Conservation (phyloP, 2,113 vertebrate genomes). For the Gadus chalcogrammus region DNA sequence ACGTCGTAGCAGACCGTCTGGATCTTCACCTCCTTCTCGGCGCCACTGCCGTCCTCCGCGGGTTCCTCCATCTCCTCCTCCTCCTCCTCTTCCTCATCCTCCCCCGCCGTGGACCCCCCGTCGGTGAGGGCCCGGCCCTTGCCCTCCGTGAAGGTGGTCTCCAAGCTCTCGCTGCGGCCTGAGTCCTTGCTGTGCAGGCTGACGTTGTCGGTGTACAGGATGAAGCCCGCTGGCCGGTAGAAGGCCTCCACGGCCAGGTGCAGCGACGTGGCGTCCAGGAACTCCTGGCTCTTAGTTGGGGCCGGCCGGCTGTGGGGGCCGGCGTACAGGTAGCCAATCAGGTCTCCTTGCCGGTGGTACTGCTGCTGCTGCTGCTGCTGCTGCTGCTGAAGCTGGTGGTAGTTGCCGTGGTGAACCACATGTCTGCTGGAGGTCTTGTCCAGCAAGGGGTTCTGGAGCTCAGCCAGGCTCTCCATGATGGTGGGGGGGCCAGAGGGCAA, state of each 20-base stretch:
- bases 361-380: slow-evolving; percentile 67
- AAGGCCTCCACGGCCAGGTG: slow-evolving; percentile 88
- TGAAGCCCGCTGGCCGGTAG: slow-evolving; percentile 80
- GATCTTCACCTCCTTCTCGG: slow-evolving; percentile 79
- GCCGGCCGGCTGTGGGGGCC: slow-evolving; percentile 60
- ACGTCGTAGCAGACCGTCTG: slow-evolving; percentile 88
- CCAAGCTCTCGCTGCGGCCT: slow-evolving; percentile 77
- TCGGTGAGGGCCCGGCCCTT: slow-evolving; percentile 64
- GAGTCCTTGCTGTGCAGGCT: slow-evolving; percentile 80
- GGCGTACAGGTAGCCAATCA: slow-evolving; percentile 83
- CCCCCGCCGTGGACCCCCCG: slow-evolving; percentile 37
- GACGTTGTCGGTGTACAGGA: slow-evolving; percentile 80
- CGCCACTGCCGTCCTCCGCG: slow-evolving; percentile 33
- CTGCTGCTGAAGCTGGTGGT: slow-evolving; percentile 74
- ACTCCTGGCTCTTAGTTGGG: slow-evolving; percentile 74
- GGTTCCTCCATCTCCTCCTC: slow-evolving; percentile 67
- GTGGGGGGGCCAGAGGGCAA: slow-evolving; percentile 28
- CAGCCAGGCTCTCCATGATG: slow-evolving; percentile 84
- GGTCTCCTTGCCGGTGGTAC: slow-evolving; percentile 79
- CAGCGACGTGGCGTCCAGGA: slow-evolving; percentile 87
- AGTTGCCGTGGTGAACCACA: slow-evolving; percentile 62
- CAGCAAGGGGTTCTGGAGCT: slow-evolving; percentile 85
- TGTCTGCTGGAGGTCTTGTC: slow-evolving; percentile 72
- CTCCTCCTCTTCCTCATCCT: slow-evolving; percentile 50
- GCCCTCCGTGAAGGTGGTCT: slow-evolving; percentile 85